These are phyloP conservation scores for Psittacula echo DNA, from an alignment of 2,797 vertebrate species.

Conservation along the genomic window DNA sequence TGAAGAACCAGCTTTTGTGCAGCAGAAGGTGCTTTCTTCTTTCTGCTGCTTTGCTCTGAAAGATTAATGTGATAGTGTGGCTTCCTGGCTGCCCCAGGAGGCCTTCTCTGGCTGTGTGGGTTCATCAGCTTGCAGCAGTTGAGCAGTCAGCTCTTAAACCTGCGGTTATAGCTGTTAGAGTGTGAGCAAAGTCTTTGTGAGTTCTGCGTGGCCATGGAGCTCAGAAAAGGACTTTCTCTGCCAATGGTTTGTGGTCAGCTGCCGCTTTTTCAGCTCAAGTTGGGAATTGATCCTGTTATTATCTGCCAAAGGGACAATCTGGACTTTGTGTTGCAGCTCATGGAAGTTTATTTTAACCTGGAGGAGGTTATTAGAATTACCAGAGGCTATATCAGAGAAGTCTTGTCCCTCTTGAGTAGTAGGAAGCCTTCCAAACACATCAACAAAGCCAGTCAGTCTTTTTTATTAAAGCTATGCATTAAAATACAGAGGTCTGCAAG, in stretches of 20 bases:
- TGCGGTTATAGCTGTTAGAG: neutral
- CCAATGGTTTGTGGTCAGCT: neutral
- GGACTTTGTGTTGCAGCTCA: neutral
- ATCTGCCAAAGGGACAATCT: neutral
- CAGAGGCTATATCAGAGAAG: neutral
- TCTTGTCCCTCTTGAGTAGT: neutral
- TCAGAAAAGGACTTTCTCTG: neutral
- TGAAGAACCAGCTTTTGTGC: neutral
- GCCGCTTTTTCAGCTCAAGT: neutral
- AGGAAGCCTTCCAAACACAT: neutral
- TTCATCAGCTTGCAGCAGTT: neutral
- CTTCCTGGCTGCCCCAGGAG: neutral
- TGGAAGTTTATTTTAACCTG: neutral
- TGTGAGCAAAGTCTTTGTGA: neutral
- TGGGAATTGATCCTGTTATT: neutral
- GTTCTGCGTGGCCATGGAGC: neutral
- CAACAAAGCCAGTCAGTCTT: neutral
- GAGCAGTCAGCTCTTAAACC: neutral
- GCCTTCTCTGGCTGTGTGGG: neutral
- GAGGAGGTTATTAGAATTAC: neutral
- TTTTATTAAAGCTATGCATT: neutral
- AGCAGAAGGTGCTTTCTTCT: neutral
- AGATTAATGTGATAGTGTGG: neutral
- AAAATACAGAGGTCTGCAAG: neutral
- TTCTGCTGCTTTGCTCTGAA: neutral